Conservation (phyloP, 2,113 vertebrate genomes). For the Chaenocephalus aceratus region DNA sequence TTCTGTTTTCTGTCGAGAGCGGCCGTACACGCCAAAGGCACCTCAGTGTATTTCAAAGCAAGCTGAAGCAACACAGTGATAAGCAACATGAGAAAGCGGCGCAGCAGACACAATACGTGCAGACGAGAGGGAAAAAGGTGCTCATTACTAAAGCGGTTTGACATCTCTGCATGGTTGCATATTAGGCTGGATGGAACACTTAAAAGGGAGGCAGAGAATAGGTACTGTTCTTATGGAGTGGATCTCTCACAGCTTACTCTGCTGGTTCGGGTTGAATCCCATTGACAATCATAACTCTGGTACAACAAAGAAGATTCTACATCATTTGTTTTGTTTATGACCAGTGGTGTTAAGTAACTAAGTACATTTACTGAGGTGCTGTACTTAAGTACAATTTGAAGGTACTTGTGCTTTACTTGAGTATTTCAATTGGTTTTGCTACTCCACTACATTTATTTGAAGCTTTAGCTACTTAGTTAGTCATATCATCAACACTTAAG, state of each 20-base stretch:
- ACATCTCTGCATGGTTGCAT: constrained; percentile 41
- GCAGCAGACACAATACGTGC: constrained; percentile 20
- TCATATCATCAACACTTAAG: too few species aligned
- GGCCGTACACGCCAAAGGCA: constrained; percentile 54
- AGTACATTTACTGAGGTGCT: too few species aligned
- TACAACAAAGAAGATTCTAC: neutral
- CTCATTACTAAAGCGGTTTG: constrained; percentile 32
- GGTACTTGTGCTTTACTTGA: too few species aligned
- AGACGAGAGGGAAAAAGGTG: constrained; percentile 13
- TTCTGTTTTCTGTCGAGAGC: constrained; percentile 73
- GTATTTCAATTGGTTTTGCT: too few species aligned
- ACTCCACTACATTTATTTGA: too few species aligned
- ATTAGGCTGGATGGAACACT: constrained; percentile 38
- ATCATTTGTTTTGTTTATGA: neutral
- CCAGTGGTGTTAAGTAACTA: too few species aligned
- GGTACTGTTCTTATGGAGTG: neutral
- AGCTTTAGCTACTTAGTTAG: too few species aligned
- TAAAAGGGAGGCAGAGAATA: constrained; percentile 38
- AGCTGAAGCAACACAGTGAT: constrained; percentile 60
- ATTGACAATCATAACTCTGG: neutral
- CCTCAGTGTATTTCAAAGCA: constrained; percentile 73
- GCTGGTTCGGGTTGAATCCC: neutral
- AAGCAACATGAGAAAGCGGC: constrained; percentile 57
- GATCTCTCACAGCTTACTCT: neutral
- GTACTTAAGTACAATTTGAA: too few species aligned